These are phyloP conservation scores for Chelonus formosanus DNA, from an alignment of 2,888 invertebrate species.

Conservation along the genomic window DNA sequence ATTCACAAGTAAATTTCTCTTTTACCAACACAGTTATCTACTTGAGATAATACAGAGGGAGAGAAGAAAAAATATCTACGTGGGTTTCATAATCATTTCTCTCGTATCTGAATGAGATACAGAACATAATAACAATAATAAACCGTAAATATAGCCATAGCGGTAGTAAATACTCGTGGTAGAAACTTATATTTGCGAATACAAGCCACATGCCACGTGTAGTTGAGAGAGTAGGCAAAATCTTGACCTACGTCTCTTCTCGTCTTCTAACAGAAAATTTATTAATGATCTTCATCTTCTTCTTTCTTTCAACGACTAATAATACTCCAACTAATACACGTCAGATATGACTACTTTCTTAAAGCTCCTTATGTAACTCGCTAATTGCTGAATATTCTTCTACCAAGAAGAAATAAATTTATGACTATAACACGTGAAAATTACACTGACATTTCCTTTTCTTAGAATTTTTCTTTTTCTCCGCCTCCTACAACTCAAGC, in stretches of 20 bases:
- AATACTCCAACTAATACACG: no score
- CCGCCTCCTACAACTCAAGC: neutral
- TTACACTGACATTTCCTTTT: neutral
- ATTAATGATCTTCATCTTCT: slow-evolving; percentile 23
- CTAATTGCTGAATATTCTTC: neutral
- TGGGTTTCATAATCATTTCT: slow-evolving; percentile 22
- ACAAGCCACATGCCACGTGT: slow-evolving; percentile 42
- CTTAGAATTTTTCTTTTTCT: slow-evolving; percentile 10
- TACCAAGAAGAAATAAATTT: slow-evolving; percentile 1
- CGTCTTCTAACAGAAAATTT: slow-evolving; percentile 29
- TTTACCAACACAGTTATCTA: no score
- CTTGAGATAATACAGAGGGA: no score
- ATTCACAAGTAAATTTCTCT: no score
- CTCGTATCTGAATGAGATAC: slow-evolving; percentile 35
- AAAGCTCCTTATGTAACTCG: slow-evolving; percentile 5
- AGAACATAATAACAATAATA: slow-evolving; percentile 44
- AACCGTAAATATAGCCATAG: slow-evolving; percentile 40
- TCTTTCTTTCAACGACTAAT: slow-evolving; percentile 8
- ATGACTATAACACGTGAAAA: slow-evolving; percentile 2
- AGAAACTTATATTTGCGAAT: slow-evolving; percentile 44
- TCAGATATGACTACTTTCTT: no score
- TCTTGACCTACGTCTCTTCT: slow-evolving; percentile 52
- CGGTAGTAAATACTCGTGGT: slow-evolving; percentile 41
- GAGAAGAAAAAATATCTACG: neutral
- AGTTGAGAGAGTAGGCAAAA: slow-evolving; percentile 42